Evolutionary conservation across 1,140 invertebrate genomes (phyloP).

Genomic region (Heliconius eleuchia): DNA sequence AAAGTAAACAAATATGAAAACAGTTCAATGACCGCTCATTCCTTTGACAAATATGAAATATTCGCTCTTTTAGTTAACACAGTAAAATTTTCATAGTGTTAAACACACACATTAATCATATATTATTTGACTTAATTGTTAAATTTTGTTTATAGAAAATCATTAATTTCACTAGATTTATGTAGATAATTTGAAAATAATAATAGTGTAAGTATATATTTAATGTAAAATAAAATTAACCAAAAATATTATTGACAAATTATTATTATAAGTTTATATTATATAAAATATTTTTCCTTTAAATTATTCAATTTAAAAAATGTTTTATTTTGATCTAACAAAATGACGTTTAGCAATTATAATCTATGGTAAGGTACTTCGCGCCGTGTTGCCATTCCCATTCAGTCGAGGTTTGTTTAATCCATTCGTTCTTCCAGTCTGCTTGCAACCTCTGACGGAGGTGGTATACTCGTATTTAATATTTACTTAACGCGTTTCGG

Average conservation of each 20-base stretch:
- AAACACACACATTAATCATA: no score
- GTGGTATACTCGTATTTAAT: constrained; percentile 59
- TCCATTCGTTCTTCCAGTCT: constrained; percentile 75
- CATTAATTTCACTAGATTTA: no score
- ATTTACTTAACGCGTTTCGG: constrained; percentile 67
- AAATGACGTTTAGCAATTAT: constrained; percentile 5
- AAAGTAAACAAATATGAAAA: constrained; percentile 10
- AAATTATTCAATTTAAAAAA: background rate
- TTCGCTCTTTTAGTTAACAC: no score
- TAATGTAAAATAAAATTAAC: no score
- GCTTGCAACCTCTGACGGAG: constrained; percentile 58
- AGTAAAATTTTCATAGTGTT: no score
- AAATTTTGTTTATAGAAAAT: no score
- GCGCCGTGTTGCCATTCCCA: constrained; percentile 47
- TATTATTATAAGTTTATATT: no score
- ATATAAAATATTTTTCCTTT: background rate
- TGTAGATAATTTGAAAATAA: no score
- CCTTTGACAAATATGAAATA: background rate
- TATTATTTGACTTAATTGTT: no score
- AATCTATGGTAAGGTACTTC: constrained; percentile 40
- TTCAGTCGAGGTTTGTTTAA: constrained; percentile 55
- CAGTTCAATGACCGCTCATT: background rate
- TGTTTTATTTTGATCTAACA: background rate
- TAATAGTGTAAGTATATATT: no score
- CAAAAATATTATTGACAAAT: no score